Percentiles rank a stretch among this genome's conserved stretches.
Conservation (phyloP, 2,797 vertebrate genomes). For the Syndactyla subalaris region DNA sequence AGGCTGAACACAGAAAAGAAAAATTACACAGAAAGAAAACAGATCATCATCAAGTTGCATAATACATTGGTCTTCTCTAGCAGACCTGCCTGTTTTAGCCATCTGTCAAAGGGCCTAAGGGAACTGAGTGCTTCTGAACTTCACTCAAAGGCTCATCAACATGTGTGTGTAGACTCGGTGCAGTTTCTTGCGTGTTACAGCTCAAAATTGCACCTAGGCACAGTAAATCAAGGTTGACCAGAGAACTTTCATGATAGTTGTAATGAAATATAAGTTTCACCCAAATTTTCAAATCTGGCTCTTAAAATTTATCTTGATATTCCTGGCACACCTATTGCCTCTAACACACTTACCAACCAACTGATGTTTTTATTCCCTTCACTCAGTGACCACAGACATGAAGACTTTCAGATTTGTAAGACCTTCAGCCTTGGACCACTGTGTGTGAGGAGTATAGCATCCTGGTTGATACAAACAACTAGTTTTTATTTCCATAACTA, state of each 20-base stretch:
- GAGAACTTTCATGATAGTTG: not conserved
- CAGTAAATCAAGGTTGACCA: not conserved
- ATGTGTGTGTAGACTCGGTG: rapidly evolving
- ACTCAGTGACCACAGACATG: not conserved
- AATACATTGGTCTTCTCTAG: not conserved
- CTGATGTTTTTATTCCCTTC: not conserved
- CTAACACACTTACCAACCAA: not conserved
- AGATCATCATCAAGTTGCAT: not conserved
- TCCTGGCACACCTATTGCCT: not conserved
- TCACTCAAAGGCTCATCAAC: not conserved
- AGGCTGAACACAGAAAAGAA: not conserved
- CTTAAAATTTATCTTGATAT: not conserved
- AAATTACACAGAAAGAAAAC: not conserved
- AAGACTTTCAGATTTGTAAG: not conserved
- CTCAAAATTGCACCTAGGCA: not conserved
- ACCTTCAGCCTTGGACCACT: not conserved
- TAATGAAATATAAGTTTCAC: not conserved
- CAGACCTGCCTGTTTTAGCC: not conserved
- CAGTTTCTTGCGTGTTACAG: not conserved
- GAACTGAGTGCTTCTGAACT: not conserved
- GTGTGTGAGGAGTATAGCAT: rapidly evolving
- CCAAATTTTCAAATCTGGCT: not conserved
- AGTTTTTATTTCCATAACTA: not conserved
- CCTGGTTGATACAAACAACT: not conserved
- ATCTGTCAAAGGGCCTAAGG: not conserved